Base-by-base conservation (phyloP, 2,888 invertebrate species). In the Bugula neritina region DNA sequence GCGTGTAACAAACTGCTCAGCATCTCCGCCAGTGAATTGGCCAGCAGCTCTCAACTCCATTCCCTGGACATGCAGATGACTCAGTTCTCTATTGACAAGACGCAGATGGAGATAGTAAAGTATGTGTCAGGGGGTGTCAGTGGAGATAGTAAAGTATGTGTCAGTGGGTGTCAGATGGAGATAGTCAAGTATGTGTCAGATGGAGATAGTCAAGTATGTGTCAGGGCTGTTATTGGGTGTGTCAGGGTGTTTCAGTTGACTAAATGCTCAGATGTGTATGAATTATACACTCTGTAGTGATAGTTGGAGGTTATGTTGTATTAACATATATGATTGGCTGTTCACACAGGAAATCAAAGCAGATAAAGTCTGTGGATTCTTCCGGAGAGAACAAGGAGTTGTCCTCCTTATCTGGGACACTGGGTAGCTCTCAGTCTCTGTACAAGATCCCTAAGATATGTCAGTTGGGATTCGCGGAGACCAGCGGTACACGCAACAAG, bases 401-500 rank as follows among this genome's bases (percentile, higher is more conserved):
- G 10, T 70, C 71, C 27, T 54, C 54, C 27, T n/a, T n/a, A n/a
- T 29, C 23, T 43, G 29, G 5, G n/a, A 10, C 43, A 5, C 21
- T 21, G 1, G 43, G 23, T 25, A 69, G 71, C 35, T 10, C 27
- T 17, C 74, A 77, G 29, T 79, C 78, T 5, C 74, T 76, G 0
- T 78, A 79, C n/a, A 74, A 76, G 52, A 69, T 73, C 17, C 80
- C 81, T 10, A 63, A 27, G 27, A 31, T 63, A 1, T 83, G 84
- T 83, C 79, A 82, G 74, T 82, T 80, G 72, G 85, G 84, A 34
- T 80, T 83, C 73, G 81, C 85, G 0, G 84, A 84, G 74, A 84
- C 85, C 0, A 81, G 84, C 23, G 86, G 86, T n/a, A 82, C 80
- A 71, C 80, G 85, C 72, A 85, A 85, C 77, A 85, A 84, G 85